Evolutionary conservation across 2,888 invertebrate genomes (phyloP).

Genomic region (Amblyteles armatorius): DNA sequence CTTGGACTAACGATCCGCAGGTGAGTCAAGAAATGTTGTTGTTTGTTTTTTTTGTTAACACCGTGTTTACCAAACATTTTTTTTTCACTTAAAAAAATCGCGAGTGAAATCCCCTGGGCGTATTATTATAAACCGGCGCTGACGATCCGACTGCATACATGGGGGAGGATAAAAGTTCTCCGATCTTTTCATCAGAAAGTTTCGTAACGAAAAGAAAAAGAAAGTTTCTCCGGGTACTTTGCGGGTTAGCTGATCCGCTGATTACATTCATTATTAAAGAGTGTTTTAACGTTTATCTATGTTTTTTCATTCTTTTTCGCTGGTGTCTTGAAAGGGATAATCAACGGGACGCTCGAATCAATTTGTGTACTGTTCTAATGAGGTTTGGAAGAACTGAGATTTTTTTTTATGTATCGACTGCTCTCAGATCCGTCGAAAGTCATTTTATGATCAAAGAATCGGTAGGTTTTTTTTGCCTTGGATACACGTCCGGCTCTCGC

Average conservation of each 20-base stretch:
- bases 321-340: neutral
- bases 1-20: constrained; percentile 59
- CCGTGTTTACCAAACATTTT: constrained; percentile 16
- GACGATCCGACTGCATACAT: neutral
- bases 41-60: neutral
- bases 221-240: constrained; percentile 41
- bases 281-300: constrained; percentile 19
- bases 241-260: constrained; percentile 18
- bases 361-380: neutral
- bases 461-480: neutral
- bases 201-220: neutral
- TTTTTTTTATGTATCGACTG: constrained; percentile 3
- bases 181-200: constrained; percentile 14
- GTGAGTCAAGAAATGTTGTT: constrained; percentile 48
- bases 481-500: neutral
- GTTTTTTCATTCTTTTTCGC: constrained; percentile 21
- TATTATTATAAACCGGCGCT: neutral
- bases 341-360: neutral
- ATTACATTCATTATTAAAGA: constrained; percentile 45
- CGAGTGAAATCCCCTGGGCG: constrained; percentile 24
- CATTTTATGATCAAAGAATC: neutral
- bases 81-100: neutral
- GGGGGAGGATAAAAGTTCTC: constrained; percentile 30
- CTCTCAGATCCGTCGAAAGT: neutral
- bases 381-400: neutral